Percentiles rank a stretch among this genome's conserved stretches.
These are phyloP conservation scores for Zosterops japonicus DNA, from an alignment of 2,113 vertebrate species.

Conservation along the genomic window DNA sequence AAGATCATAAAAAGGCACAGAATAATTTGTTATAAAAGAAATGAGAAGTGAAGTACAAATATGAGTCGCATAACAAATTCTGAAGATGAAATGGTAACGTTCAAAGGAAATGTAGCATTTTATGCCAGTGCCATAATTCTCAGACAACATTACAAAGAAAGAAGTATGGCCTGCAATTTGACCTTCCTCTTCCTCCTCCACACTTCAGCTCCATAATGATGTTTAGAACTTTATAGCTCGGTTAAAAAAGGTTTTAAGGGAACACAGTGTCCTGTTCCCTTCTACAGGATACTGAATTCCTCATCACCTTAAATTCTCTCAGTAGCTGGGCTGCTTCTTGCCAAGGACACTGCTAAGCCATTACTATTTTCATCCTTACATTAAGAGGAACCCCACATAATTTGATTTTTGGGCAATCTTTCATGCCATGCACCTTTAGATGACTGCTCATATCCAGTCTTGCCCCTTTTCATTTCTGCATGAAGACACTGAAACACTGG, in stretches of 20 bases:
- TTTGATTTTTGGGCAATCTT: not conserved
- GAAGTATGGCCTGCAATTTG: not conserved
- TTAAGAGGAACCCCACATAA: not conserved
- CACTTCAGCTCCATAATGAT: not conserved
- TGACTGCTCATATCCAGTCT: not conserved
- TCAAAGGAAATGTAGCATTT: slow-evolving; percentile 56
- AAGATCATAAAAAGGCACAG: slow-evolving; percentile 56
- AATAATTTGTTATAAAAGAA: slow-evolving; percentile 59
- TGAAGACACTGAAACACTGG: not conserved
- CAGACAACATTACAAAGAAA: not conserved
- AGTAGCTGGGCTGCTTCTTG: not conserved
- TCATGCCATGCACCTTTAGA: not conserved
- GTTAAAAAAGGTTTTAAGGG: not conserved
- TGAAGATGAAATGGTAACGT: slow-evolving; percentile 17
- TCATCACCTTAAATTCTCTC: not conserved
- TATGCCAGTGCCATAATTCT: slow-evolving; percentile 34
- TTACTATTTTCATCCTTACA: not conserved
- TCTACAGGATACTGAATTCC: not conserved
- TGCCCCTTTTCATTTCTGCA: not conserved
- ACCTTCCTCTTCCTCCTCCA: not conserved
- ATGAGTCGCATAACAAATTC: slow-evolving; percentile 47
- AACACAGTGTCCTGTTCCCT: not conserved
- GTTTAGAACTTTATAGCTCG: not conserved
- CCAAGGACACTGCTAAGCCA: not conserved
- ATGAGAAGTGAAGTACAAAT: slow-evolving; percentile 40